Evolutionary conservation across 2,888 invertebrate species (phyloP).

Genomic region (Iselma pallidipennis): DNA sequence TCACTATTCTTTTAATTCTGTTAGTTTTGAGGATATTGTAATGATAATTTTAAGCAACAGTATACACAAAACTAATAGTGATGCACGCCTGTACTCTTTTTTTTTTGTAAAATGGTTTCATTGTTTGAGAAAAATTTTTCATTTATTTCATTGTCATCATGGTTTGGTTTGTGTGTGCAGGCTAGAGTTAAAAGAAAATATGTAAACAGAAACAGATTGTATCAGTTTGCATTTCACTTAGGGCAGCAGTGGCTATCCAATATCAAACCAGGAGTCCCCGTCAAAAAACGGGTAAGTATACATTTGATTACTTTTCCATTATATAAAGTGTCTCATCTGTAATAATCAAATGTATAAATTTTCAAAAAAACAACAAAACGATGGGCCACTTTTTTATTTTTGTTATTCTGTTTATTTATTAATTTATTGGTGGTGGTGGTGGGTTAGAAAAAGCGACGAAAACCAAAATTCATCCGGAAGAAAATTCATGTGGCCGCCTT

Average conservation of each 20-base stretch:
- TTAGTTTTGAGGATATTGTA: background rate
- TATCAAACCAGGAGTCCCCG: slow-evolving; percentile 60
- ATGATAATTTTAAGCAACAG: background rate
- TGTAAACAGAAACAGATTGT: slow-evolving; percentile 60
- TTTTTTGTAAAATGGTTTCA: slow-evolving; percentile 9
- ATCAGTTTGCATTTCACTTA: slow-evolving; percentile 72
- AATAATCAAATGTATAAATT: too few relatives aligned
- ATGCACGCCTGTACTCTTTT: slow-evolving; percentile 13
- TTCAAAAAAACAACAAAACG: too few relatives aligned
- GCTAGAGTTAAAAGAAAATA: slow-evolving; percentile 59
- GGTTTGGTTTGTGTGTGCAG: slow-evolving; percentile 62
- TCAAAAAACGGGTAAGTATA: slow-evolving; percentile 66
- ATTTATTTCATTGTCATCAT: slow-evolving; percentile 44
- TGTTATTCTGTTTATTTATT: background rate
- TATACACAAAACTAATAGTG: slow-evolving; percentile 41
- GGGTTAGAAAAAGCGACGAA: slow-evolving; percentile 71
- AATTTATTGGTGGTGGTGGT: background rate
- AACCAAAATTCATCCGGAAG: slow-evolving; percentile 83
- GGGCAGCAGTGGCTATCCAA: slow-evolving; percentile 83
- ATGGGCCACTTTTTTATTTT: background rate
- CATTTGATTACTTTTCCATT: too few relatives aligned
- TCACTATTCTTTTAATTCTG: background rate
- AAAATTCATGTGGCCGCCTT: slow-evolving; percentile 82
- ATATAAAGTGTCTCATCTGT: too few relatives aligned
- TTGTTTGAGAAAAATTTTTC: slow-evolving; percentile 28